Evolutionary conservation across 1,140 invertebrate genomes (phyloP), one percentile per base, ranked within the genome.

Genomic region (Gonatopus flavifemur): DNA sequence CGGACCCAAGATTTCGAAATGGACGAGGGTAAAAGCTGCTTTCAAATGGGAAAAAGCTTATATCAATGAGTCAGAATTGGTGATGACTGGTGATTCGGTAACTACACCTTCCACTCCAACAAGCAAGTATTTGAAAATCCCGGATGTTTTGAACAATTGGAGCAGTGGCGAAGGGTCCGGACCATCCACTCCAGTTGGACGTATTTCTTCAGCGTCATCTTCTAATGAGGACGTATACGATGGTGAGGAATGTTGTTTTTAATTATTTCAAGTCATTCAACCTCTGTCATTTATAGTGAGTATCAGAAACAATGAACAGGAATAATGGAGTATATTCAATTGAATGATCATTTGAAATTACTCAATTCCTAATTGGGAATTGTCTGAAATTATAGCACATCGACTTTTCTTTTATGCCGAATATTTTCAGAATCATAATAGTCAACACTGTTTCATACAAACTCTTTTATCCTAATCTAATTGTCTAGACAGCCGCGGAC

Each of bases 1-100:
- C 0, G 42, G 62, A 8, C 67, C 80, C 0, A 83, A 88, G 68
- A 81, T 88, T 7, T 90, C 88, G 1, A 89, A 90, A 61, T 91
- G 89, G 89, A 90, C 87, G 2, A 85, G 86, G 68, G 89, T 91
- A 7, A 90, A 90, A 71, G 87, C 88, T 16, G 89, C 88, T 9
- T 88, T 91, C 53, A 87, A 85, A 60, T 90, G 83, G 86, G 86
- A 88, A 58, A 80, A 80, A n/a, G 82, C 83, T 5, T 80, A 77
- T 48, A 78, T 78, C 5, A 62, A 55, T 20, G 60, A 61, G 10
- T 21, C 35, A 47, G 45, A 52, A 39, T 36, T 31, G 19, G 18
- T 30, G 32, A 40, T 32, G n/a, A 22, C n/a, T 67, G 39, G 70
- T 74, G 6, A 54, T n/a, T n/a, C 72, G 2, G 77, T 32, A 2